Base-by-base conservation (phyloP, 2,888 invertebrate genomes). In the Lingula anatina region DNA sequence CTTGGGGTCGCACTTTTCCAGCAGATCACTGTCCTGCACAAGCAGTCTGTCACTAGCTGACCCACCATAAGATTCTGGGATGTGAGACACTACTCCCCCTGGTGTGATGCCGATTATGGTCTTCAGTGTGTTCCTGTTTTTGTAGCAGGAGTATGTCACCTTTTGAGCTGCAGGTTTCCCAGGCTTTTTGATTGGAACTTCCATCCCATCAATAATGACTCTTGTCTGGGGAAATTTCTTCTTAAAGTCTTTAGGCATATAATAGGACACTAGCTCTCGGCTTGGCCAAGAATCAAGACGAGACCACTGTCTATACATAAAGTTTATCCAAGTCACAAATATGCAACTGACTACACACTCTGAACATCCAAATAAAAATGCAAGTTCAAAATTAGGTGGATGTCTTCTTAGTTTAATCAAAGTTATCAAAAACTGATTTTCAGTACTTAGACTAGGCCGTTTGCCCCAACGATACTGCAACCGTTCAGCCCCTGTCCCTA, bases 1-100 rank as follows among this genome's bases (percentile, higher is more conserved):
- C 5, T 53, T 50, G 26, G 48, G 50, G 40, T 58, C 50, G 47
- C 55, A 56, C 39, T 49, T 44, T 4, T 23, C 38, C 12, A 42
- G 18, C 2, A 58, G 41, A 5, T 31, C 7, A 20, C 41, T 50
- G 12, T 55, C 27, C 31, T 60, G 56, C 5, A 53, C 50, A 44
- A 60, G 50, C 38, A 56, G 57, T n/a, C 54, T 44, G 40, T 56
- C 60, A 50, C 53, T 58, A 9, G 55, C 54, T 12, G 54, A 50
- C 26, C 56, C 58, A 40, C 46, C 54, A 44, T 49, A 56, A 26
- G 52, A 41, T 4, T 21, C 25, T 12, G 51, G 48, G 5, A 54
- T 39, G 43, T 38, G 51, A 12, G 36, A 35, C 1, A 48, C 28
- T 27, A 53, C 21, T 5, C 47, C 47, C 9, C 48, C 48, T 24